Evolutionary conservation across 2,888 invertebrate species (phyloP), one percentile per base, ranked within the genome.

Genomic region (Toxonevra muliebris): DNA sequence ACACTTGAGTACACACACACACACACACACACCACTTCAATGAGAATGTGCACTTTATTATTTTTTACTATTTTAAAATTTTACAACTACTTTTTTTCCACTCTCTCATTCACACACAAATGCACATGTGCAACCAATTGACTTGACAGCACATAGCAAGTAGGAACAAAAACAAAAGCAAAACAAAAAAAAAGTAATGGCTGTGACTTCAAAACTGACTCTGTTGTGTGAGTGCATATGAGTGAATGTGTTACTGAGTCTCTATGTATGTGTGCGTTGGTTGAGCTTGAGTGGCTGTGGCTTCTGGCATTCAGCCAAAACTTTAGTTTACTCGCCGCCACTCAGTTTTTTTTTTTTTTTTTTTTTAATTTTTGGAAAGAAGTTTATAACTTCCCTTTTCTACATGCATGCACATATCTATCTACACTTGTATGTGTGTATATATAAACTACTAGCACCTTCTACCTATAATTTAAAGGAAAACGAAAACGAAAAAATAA

Each of bases 251-350:
- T 30, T n/a, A n/a, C n/a, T n/a, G n/a, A n/a, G 30, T 30, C 3
- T 30, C 2, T 30, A 7, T 30, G 57, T 19, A 12, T 19, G 45
- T 17, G 40, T 40, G 30, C 11, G 48, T 7, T 48, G 48, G 4
- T 15, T 48, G 11, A 7, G 48, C 48, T 48, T 48, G 48, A 48
- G 48, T 48, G 10, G 43, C 20, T 59, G 64, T 42, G 54, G 59
- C 54, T 17, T 43, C 60, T 63, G 68, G 68, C 63, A 55, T 15
- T 11, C 40, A 17, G 68, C 60, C 68, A 68, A 58, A 65, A 50
- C 42, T 58, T 48, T 15, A 48, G 48, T 48, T 15, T 13, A 48
- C n/a, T 48, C 19, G 45, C 52, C 19, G n/a, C 48, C 19, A 45
- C 30, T 30, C 30, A 30, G 30, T 30, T 30, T 30, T 30, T 2